phyloP scores from a whole-genome alignment of 64 coral and sea anemone genomes.

The Astreopora myriophthalma region DNA sequence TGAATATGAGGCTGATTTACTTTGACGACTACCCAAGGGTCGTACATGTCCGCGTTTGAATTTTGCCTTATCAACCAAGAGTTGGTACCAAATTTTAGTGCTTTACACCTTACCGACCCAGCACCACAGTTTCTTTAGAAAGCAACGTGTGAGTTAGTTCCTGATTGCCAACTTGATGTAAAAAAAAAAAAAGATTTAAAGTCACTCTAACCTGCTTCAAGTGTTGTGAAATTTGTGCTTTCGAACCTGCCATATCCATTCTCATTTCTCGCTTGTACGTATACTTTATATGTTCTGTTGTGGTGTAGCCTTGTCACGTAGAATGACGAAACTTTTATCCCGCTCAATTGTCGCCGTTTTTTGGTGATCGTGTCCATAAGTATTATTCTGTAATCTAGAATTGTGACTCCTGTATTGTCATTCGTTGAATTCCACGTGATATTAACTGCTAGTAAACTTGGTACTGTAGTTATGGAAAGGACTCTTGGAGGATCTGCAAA shows the following conservation, averaged over 20 bases:
- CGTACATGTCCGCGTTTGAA: too few species aligned
- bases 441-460: not conserved
- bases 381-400: not conserved
- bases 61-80: not conserved
- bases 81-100: too few species aligned
- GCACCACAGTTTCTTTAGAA: not conserved
- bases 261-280: conserved; percentile 1
- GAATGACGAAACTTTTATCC: not conserved
- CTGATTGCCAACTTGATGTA: not conserved
- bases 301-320: not conserved
- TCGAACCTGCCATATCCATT: not conserved
- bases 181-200: not conserved
- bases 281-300: not conserved
- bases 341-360: not conserved
- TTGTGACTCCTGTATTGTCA: not conserved
- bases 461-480: not conserved
- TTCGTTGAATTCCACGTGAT: not conserved
- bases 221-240: not conserved
- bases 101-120: not conserved
- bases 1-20: too few species aligned
- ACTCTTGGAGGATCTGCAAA: conserved; percentile 7
- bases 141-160: too few species aligned
- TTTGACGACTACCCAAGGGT: too few species aligned
- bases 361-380: not conserved
- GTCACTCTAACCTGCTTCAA: not conserved